Percentiles rank a stretch among this genome's conserved stretches.
These are phyloP conservation scores for Thryonomys swinderianus DNA, from an alignment of 2,113 vertebrate species.

Conservation along the genomic window DNA sequence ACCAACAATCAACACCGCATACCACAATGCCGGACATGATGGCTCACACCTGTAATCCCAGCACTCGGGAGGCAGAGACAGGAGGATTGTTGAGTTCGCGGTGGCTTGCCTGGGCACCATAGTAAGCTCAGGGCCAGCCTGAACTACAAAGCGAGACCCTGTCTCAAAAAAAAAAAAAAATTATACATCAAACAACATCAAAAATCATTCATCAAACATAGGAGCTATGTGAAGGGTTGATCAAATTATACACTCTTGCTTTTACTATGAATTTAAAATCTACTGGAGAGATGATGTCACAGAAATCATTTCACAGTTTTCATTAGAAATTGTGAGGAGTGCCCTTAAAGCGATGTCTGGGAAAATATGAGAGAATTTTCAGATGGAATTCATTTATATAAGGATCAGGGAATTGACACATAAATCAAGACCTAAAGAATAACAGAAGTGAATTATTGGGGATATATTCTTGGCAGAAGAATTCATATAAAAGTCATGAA, in stretches of 20 bases:
- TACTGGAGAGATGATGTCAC: background rate
- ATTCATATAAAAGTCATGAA: background rate
- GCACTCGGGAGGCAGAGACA: too few species aligned
- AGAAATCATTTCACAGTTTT: background rate
- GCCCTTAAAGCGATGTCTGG: background rate
- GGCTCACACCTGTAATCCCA: too few species aligned
- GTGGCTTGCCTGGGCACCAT: too few species aligned
- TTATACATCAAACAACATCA: background rate
- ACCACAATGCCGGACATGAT: too few species aligned
- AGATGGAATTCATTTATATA: background rate
- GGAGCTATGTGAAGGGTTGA: background rate
- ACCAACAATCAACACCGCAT: too few species aligned
- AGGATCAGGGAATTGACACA: background rate
- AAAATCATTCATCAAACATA: background rate
- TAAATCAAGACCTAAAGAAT: background rate
- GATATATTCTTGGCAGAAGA: background rate
- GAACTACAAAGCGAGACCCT: too few species aligned
- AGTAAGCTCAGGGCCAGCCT: too few species aligned
- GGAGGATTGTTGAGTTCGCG: too few species aligned
- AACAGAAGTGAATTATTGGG: too few species aligned
- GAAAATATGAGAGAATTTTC: background rate
- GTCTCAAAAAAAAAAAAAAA: too few species aligned
- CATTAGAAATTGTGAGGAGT: background rate
- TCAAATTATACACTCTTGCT: background rate
- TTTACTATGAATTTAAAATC: background rate